Evolutionary conservation across 1,140 invertebrate genomes (phyloP), one percentile per base, ranked within the genome.

Genomic region (Cepaea nemoralis): DNA sequence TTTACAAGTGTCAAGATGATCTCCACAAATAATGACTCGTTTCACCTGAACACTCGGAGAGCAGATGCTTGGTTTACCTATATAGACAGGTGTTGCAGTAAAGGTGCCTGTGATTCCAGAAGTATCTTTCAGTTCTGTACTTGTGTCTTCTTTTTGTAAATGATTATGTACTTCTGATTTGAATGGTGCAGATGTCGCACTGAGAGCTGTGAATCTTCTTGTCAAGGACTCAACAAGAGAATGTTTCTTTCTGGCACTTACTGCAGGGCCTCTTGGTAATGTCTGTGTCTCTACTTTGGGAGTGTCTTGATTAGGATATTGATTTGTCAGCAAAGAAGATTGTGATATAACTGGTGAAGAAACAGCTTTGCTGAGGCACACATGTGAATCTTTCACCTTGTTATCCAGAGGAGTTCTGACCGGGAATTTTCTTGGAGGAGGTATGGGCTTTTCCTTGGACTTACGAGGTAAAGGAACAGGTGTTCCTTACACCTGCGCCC

Each of bases 11-110:
- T 31, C 35, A 27, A 27, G 5, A 48, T 2, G 19, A 35, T 48
- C 39, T 50, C 42, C 14, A 31, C 5, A 24, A n/a, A 63, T 69
- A 40, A 33, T 40, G 3, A 63, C 75, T 63, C 45, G 77, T 27
- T 33, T 74, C 42, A 12, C 71, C 19, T 74, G 40, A 48, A 10
- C 48, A 70, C 40, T 39, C 37, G 31, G 31, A 70, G 5, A 8
- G 33, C 27, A 27, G 19, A 24, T 33, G 19, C 14, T 22, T 3
- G 37, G 3, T 24, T 42, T 69, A 31, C 6, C 39, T 33, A 78
- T 78, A 33, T 45, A 69, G n/a, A 78, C 42, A 22, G 77, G 77
- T 63, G 59, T 78, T 39, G 77, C 63, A n/a, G 37, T 69, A 50
- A 35, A 78, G 10, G 66, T 69, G n/a, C 16, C 31, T 5, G 55